Base-by-base conservation (phyloP, 1,140 invertebrate genomes). In the Caerostris darwini region DNA sequence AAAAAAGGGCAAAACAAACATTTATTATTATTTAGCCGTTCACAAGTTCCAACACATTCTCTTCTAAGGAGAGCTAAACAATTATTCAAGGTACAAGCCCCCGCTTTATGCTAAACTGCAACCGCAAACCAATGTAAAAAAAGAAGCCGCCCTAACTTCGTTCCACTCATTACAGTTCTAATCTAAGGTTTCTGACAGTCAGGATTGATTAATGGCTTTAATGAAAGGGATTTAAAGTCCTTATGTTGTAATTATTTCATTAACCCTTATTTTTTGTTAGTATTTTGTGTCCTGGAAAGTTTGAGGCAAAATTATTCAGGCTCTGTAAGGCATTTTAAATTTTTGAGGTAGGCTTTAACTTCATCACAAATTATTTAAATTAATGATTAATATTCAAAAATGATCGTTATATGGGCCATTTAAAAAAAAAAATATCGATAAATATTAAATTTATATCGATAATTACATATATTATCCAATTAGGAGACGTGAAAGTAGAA, bases 181-280 rank as follows among this genome's bases (percentile, higher is more conserved):
- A 64, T 34, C 17, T 58, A 34, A 19, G 64, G 64, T 87, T 87
- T 93, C 77, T 87, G 64, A 85, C 82, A 87, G 61, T 93, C 64
- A 71, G 50, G 61, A 77, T 93, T 93, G 92, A 93, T 87, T 93
- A 93, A 93, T 93, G 92, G 50, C 83, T 69, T 86, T 85, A 86
- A 34, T 87, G 83, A 93, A 93, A 93, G 92, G 87, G 83, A 87
- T 85, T 86, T 93, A 93, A 92, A 86, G 56, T 19, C 61, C 92
- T 93, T 93, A 71, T 93, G 58, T 17, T 59, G 64, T 64, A 87
- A 87, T 91, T 91, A 82, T 91, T 91, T 91, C 90, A 91, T 91
- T 91, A 91, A 85, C 83, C 54, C 34, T 59, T 64, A 64, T 64
- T 77, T 77, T 77, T 77, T 77, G 5, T 77, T 77, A 77, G 19